Base-by-base conservation (phyloP, 2,888 invertebrate genomes). In the Agriopis leucophaearia region DNA sequence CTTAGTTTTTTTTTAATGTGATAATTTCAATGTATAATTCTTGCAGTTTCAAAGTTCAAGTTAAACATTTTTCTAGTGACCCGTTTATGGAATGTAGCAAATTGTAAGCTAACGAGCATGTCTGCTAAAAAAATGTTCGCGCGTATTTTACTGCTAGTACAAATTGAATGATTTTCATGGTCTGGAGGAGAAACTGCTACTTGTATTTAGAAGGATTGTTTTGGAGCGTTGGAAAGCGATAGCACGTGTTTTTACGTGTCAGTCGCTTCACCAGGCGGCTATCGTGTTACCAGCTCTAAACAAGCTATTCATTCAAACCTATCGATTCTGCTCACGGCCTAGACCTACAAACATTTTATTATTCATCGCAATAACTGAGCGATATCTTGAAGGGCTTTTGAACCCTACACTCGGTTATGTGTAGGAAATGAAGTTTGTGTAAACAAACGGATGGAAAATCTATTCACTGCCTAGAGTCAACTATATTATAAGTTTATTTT, bases 301-400 rank as follows among this genome's bases (percentile, higher is more conserved):
- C 2, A n/a, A 40, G 38, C n/a, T n/a, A n/a, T n/a, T 15, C 10
- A 13, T 7, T 0, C 7, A 50, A 51, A n/a, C 16, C 18, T 47
- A 40, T 27, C 12, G 40, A 61, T 66, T 66, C 62, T 3, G 45
- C 57, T 50, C 65, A 57, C 60, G 61, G 56, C 36, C 57, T 27
- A 66, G 54, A 65, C 51, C 36, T 47, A 38, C 52, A 55, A 61
- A 56, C 62, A 71, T 75, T 72, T 64, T 70, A 71, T 74, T 74
- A 77, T 77, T 78, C 76, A 78, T 71, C 67, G 74, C 74, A 72
- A 75, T 80, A 73, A 79, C 76, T 66, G 65, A 63, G 58, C 64
- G 58, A 64, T 78, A 77, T 60, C 57, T 78, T 76, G 55, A 50
- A 63, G 68, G 73, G 72, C 72, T 77, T 78, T 78, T 74, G 73